phyloP scores from a whole-genome alignment of 2,888 invertebrate species.

The Cryptus viduatorius region DNA sequence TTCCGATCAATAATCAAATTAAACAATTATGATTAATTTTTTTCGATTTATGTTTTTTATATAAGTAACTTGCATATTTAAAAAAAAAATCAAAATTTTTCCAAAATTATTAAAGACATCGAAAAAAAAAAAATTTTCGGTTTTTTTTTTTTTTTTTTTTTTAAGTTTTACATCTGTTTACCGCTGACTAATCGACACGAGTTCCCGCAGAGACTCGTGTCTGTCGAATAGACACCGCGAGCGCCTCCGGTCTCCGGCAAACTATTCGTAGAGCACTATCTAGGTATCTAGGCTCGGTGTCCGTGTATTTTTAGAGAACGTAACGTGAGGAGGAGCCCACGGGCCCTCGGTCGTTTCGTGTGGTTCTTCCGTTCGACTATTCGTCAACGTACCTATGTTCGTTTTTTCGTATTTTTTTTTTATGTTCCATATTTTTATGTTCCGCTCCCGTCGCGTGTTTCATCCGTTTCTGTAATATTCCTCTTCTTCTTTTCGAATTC shows the following conservation, averaged over 20 bases:
- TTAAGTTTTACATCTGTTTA: conserved; percentile 13
- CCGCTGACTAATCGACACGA: conserved; percentile 78
- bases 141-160: background rate
- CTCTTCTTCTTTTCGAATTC: conserved; percentile 6
- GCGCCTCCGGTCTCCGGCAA: conserved; percentile 73
- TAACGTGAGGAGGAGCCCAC: conserved; percentile 83
- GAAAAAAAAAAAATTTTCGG: too few relatives aligned
- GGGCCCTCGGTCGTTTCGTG: conserved; percentile 61
- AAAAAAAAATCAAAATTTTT: background rate
- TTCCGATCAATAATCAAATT: background rate
- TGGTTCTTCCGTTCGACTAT: conserved; percentile 62
- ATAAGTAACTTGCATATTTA: background rate
- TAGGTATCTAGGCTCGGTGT: conserved; percentile 85
- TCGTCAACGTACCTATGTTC: conserved; percentile 55
- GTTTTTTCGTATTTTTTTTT: conserved; percentile 19
- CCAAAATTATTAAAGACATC: background rate
- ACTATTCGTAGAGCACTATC: conserved; percentile 84
- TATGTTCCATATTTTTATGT: background rate
- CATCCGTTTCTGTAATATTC: background rate
- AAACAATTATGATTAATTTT: background rate
- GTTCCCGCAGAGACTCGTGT: conserved; percentile 63
- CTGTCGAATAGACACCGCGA: conserved; percentile 43
- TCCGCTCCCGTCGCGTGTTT: background rate
- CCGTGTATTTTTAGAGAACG: conserved; percentile 84
- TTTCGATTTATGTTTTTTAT: too few relatives aligned